A percentile compares a stretch with the other conserved stretches of the same genome.
These are phyloP conservation scores for Drosophila ambigua DNA, from an alignment of 1,140 invertebrate genomes.

Conservation along the genomic window DNA sequence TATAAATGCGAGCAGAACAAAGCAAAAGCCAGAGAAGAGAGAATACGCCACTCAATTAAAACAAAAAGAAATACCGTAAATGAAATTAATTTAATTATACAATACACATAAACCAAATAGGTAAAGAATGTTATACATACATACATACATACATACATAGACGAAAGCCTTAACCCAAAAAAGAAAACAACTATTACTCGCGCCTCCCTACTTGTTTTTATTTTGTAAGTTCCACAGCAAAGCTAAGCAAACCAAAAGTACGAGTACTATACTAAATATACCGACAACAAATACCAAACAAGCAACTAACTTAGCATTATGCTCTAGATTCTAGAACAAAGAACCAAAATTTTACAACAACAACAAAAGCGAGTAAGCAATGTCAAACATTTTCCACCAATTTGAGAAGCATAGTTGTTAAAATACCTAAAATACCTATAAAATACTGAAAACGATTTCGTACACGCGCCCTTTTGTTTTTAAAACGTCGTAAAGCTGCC, in stretches of 20 bases:
- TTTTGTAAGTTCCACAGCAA: slow-evolving; percentile 53
- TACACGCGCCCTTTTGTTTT: slow-evolving; percentile 61
- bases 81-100: slow-evolving; percentile 45
- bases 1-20: slow-evolving; percentile 3
- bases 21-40: slow-evolving; percentile 20
- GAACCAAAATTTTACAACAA: slow-evolving; percentile 75
- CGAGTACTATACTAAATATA: slow-evolving; percentile 32
- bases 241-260: slow-evolving; percentile 24
- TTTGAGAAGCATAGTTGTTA: slow-evolving; percentile 50
- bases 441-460: slow-evolving; percentile 42
- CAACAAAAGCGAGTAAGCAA: slow-evolving; percentile 51
- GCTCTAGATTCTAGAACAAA: slow-evolving; percentile 67
- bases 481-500: slow-evolving; percentile 63
- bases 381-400: slow-evolving; percentile 73
- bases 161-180: slow-evolving; percentile 67
- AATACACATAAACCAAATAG: slow-evolving; percentile 16
- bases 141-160: slow-evolving; percentile 25
- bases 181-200: slow-evolving; percentile 35
- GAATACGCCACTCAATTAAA: slow-evolving; percentile 59
- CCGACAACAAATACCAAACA: slow-evolving; percentile 15
- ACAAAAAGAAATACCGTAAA: slow-evolving; percentile 53
- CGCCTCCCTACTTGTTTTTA: slow-evolving; percentile 60
- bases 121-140: slow-evolving; percentile 6
- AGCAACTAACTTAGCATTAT: slow-evolving; percentile 58
- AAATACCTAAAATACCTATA: slow-evolving; percentile 29